phyloP scores from a whole-genome alignment of 2,888 invertebrate species.

The Drosophila diplacantha region DNA sequence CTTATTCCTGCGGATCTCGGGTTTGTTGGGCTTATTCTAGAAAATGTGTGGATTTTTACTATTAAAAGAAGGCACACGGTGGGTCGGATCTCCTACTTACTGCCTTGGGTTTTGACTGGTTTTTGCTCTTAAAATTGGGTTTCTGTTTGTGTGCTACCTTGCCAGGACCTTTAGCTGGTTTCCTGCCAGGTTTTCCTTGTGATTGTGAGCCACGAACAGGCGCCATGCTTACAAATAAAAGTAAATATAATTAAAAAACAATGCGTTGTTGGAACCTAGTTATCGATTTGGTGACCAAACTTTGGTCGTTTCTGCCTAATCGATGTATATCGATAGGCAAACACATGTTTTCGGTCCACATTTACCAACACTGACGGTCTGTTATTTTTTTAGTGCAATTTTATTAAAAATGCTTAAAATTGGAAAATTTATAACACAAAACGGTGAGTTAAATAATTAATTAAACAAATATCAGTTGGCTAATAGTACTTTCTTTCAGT shows the following conservation, averaged over 20 bases:
- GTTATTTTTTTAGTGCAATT: constrained; percentile 17
- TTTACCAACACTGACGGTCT: constrained; percentile 16
- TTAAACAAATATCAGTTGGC: neutral
- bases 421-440: constrained; percentile 47
- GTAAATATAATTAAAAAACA: neutral
- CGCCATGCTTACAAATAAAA: neutral
- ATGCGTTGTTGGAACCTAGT: neutral
- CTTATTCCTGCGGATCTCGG: constrained; percentile 52
- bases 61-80: neutral
- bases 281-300: no score
- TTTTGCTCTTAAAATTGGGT: constrained; percentile 49
- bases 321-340: neutral
- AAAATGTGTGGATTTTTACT: neutral
- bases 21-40: constrained; percentile 49
- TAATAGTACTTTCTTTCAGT: constrained; percentile 2
- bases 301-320: neutral
- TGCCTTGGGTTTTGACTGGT: constrained; percentile 22
- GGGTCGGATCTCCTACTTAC: constrained; percentile 22
- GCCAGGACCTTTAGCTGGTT: constrained; percentile 2
- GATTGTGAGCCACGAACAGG: constrained; percentile 8
- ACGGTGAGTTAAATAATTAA: constrained; percentile 48
- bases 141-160: constrained; percentile 33
- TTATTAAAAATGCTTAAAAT: constrained; percentile 58
- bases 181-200: constrained; percentile 33
- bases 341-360: constrained; percentile 8